Conservation (phyloP, 2,797 vertebrate genomes). For the Mus caroli region DNA sequence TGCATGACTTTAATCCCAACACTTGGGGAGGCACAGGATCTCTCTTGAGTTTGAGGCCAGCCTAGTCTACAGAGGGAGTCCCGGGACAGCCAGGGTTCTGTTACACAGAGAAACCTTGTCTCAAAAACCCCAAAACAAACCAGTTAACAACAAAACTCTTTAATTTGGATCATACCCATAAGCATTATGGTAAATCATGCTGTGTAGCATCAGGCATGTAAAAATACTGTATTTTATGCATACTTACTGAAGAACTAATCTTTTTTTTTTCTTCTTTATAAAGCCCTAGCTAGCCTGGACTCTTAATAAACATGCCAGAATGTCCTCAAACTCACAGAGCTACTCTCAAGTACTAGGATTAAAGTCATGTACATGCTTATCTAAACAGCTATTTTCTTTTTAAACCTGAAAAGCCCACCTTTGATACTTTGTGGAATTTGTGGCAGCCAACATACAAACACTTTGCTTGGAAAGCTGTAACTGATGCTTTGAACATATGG, state of each 20-base stretch:
- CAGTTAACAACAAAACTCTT: not conserved
- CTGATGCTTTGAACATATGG: not conserved
- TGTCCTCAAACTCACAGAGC: not conserved
- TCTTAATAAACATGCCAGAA: not conserved
- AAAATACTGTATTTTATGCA: conserved; percentile 29
- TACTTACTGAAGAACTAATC: not conserved
- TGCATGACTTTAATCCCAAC: not conserved
- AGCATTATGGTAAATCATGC: not conserved
- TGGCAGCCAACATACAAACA: not conserved
- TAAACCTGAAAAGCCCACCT: conserved; percentile 34
- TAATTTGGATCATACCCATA: conserved; percentile 35
- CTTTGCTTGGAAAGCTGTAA: conserved; percentile 13
- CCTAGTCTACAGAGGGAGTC: not conserved
- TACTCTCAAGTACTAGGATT: not conserved
- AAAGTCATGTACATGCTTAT: not conserved
- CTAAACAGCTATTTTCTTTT: not conserved
- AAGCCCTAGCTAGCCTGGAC: not conserved
- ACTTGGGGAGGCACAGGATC: not conserved
- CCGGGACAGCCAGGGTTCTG: not conserved
- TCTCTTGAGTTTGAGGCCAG: not conserved
- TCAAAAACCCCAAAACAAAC: not conserved
- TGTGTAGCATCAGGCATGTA: not conserved
- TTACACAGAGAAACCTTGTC: not conserved
- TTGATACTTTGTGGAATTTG: not conserved
- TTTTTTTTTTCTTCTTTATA: not conserved